Conservation (phyloP, 2,797 vertebrate genomes). For the Synaphobranchus kaupii region DNA sequence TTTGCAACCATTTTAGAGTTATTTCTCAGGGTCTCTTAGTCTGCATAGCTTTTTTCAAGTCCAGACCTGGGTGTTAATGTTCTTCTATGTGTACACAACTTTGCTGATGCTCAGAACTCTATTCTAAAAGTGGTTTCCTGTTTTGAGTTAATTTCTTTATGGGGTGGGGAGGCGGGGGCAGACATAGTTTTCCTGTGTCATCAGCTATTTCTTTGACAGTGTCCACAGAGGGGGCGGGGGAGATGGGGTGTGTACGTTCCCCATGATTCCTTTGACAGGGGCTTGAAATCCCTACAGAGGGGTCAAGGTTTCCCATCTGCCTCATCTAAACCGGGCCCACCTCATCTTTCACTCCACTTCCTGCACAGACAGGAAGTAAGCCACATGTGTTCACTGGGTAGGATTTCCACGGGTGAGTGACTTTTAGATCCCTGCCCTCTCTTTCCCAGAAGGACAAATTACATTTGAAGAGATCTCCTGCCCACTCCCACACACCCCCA, state of each 20-base stretch:
- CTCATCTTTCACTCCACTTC: constrained; percentile 16
- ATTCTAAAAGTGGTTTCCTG: constrained; percentile 5
- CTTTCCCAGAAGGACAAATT: not conserved
- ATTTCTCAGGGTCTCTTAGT: not conserved
- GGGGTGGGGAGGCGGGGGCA: not conserved
- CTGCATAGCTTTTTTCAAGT: not conserved
- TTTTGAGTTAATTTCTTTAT: not conserved
- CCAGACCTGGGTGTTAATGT: not conserved
- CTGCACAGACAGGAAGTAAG: constrained; percentile 15
- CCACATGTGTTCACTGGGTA: constrained; percentile 10
- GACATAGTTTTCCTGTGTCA: not conserved
- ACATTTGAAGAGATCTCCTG: not conserved
- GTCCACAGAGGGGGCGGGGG: not conserved
- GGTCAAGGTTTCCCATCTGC: constrained; percentile 16
- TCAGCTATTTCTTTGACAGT: constrained; percentile 14
- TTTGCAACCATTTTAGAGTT: not conserved
- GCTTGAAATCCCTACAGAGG: not conserved
- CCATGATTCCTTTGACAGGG: not conserved
- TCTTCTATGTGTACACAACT: not conserved
- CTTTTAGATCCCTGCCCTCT: constrained; percentile 3
- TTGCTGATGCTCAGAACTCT: not conserved
- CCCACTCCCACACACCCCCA: not conserved
- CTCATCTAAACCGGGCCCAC: not conserved
- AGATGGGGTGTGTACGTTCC: not conserved
- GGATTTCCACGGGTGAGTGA: constrained; percentile 19